Conservation (phyloP, 2,888 invertebrate genomes). For the Steinernema carpocapsae region DNA sequence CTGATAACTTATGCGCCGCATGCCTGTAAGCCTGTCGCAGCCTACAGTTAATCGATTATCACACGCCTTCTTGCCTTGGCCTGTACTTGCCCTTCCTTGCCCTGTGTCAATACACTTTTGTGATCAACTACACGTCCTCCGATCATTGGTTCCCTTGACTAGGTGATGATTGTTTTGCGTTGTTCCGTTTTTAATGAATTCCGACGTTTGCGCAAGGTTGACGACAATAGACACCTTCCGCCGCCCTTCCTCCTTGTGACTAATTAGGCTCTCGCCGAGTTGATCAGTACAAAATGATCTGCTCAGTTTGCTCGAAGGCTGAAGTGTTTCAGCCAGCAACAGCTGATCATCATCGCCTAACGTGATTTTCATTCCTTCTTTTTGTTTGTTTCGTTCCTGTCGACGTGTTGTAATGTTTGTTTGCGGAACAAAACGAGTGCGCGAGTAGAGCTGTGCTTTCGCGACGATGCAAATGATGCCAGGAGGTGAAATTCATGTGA, state of each 20-base stretch:
- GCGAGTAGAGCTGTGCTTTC: no score
- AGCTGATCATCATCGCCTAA: background rate
- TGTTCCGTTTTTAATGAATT: slow-evolving; percentile 22
- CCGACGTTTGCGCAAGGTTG: slow-evolving; percentile 30
- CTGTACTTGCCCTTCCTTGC: background rate
- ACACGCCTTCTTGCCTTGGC: background rate
- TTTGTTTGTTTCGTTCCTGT: slow-evolving; percentile 5
- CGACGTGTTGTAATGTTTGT: slow-evolving; percentile 14
- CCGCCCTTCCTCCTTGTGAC: slow-evolving; percentile 13
- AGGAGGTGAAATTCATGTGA: no score
- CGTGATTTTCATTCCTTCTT: slow-evolving; percentile 19
- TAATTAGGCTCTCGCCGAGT: slow-evolving; percentile 1
- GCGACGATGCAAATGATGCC: no score
- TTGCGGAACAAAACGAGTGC: background rate
- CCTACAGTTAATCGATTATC: no score
- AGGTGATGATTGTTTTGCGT: slow-evolving; percentile 7
- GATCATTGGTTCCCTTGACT: slow-evolving; percentile 7
- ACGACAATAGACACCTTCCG: slow-evolving; percentile 21
- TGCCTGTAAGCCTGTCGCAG: no score
- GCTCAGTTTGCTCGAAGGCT: background rate
- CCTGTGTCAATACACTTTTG: background rate
- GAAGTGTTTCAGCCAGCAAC: slow-evolving; percentile 16
- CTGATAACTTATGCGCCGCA: no score
- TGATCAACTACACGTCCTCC: background rate
- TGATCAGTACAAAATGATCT: background rate